These are phyloP conservation scores for Melanotaenia maccullochi DNA, from an alignment of 2,797 vertebrate species.

Conservation along the genomic window DNA sequence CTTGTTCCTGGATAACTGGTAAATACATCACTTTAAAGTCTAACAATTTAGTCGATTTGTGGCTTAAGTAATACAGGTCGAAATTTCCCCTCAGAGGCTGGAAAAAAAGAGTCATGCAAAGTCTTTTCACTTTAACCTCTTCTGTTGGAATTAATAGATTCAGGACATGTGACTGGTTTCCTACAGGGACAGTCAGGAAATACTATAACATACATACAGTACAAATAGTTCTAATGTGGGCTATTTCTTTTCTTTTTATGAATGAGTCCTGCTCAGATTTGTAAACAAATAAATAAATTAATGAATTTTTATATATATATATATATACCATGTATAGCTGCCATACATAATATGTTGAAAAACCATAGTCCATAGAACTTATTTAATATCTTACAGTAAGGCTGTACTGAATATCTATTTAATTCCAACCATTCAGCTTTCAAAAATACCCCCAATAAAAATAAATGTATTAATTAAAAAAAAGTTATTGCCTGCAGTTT, in stretches of 20 bases:
- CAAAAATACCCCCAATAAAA: not conserved
- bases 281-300: no score
- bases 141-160: not conserved
- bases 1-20: no score
- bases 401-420: no score
- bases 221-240: no score
- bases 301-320: no score
- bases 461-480: not conserved
- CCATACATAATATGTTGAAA: not conserved
- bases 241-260: no score
- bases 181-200: no score
- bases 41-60: not conserved
- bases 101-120: not conserved
- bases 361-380: not conserved
- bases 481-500: not conserved
- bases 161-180: not conserved
- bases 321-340: not conserved
- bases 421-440: not conserved
- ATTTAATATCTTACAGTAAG: no score
- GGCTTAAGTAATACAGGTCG: no score
- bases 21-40: not conserved
- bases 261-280: no score
- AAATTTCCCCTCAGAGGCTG: no score
- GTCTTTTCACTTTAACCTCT: not conserved
- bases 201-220: no score